Base-by-base conservation (phyloP, 2,113 vertebrate species). In the Nothocercus julius region DNA sequence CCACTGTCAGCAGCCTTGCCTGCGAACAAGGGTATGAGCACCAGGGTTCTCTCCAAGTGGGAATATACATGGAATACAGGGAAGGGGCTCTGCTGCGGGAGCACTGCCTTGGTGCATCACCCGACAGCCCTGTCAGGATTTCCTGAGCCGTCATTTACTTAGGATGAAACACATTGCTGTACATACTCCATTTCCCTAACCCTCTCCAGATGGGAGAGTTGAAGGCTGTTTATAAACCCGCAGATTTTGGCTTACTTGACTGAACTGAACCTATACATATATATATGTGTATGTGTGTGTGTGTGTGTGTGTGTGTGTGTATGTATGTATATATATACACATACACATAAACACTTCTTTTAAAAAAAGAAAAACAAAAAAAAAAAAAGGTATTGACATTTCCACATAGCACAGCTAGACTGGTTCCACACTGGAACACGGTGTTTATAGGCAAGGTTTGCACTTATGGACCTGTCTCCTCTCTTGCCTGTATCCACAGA, bases 1-100 rank as follows among this genome's bases (percentile, higher is more conserved):
- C 34, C n/a, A 4, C 40, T 13, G 87, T 62, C 92, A 82, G 87
- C 87, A 86, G 51, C 40, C 62, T 86, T 80, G 76, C 80, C 92
- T 21, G 72, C 59, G 76, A 92, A 72, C 5, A 38, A 58, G 51
- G 66, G 56, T 2, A 79, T 32, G 61, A 78, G 18, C 19, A 7
- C 36, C 61, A 5, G 3, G 18, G 22, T 11, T 76, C 83, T 28
- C 70, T 22, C 38, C 4, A 4, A 40, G 92, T 7, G 18, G 45
- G 45, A 47, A 47, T 20, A 47, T 20, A 19, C 45, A 19, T 20
- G 89, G 83, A 86, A 81, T 47, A 42, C 18, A 53, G 77, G 63
- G 69, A 78, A 87, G 93, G 78, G 66, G 79, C 67, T 78, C 82
- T 24, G 51, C 22, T 20, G 58, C 49, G 27, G 61, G 66, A 93